These are phyloP conservation scores for Triplophysa dalaica DNA, from an alignment of 2,113 vertebrate genomes.

Conservation along the genomic window DNA sequence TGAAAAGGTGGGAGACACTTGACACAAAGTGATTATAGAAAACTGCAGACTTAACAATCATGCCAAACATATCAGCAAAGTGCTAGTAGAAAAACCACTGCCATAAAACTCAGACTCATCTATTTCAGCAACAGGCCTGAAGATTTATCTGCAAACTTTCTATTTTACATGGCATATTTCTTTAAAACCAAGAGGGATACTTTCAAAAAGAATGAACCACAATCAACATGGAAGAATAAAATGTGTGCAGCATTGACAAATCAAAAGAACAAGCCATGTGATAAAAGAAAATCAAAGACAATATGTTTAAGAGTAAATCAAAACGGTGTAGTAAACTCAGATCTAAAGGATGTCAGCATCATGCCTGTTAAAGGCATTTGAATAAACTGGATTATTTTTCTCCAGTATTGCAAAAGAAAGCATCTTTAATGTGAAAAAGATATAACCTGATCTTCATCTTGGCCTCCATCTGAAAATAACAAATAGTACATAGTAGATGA, in stretches of 20 bases:
- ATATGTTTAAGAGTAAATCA: not conserved
- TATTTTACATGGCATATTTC: not conserved
- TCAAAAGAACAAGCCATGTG: not conserved
- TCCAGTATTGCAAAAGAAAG: conserved; percentile 3
- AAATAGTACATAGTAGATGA: conserved; percentile 41
- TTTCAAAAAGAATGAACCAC: conserved; percentile 10
- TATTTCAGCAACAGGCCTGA: not conserved
- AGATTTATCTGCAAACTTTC: not conserved
- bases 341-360: not conserved
- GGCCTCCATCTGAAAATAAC: conserved; percentile 82
- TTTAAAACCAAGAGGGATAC: not conserved
- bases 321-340: not conserved
- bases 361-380: conserved; percentile 8
- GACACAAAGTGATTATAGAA: not conserved
- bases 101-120: conserved; percentile 14
- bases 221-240: conserved; percentile 8
- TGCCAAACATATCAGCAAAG: not conserved
- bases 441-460: conserved; percentile 88
- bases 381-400: not conserved
- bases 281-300: conserved; percentile 4
- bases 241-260: conserved; percentile 19
- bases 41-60: not conserved
- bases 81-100: not conserved
- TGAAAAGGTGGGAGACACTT: not conserved
- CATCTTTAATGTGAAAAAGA: conserved; percentile 50